phyloP scores from a whole-genome alignment of 2,888 invertebrate species.

The Eretmocerus hayati region DNA sequence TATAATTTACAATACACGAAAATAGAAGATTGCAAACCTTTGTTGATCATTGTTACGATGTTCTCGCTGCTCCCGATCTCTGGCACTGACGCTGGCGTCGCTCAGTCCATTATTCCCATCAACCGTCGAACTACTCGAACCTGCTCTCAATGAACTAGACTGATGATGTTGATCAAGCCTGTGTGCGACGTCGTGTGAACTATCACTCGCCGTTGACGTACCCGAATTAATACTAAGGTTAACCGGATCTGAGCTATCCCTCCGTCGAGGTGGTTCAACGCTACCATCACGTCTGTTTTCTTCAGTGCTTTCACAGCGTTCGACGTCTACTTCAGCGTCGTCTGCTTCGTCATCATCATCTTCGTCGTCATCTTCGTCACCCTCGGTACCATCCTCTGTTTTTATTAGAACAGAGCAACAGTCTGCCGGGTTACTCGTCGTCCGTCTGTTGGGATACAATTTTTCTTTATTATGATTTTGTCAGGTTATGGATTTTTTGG shows the following conservation, averaged over 20 bases:
- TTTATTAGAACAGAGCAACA: constrained; percentile 45
- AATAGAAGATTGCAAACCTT: no score
- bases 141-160: constrained; percentile 12
- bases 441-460: constrained; percentile 32
- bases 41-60: constrained; percentile 1
- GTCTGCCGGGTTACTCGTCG: constrained; percentile 45
- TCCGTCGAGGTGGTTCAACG: constrained; percentile 54
- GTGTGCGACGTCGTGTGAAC: constrained; percentile 38
- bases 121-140: constrained; percentile 9
- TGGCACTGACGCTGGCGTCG: background rate
- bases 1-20: no score
- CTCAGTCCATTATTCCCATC: constrained; percentile 14
- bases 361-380: constrained; percentile 45
- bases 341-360: constrained; percentile 45
- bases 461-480: background rate
- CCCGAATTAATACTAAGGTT: constrained; percentile 57
- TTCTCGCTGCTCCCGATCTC: constrained; percentile 1
- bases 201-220: constrained; percentile 42
- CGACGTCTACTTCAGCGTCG: constrained; percentile 44
- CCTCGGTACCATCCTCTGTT: constrained; percentile 45
- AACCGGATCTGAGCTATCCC: constrained; percentile 75
- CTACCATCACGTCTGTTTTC: constrained; percentile 43
- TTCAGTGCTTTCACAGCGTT: constrained; percentile 45
- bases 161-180: constrained; percentile 32
- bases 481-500: background rate